Evolutionary conservation across 2,113 vertebrate species (phyloP), one percentile per base, ranked within the genome.

Genomic region (Platysteira castanea): DNA sequence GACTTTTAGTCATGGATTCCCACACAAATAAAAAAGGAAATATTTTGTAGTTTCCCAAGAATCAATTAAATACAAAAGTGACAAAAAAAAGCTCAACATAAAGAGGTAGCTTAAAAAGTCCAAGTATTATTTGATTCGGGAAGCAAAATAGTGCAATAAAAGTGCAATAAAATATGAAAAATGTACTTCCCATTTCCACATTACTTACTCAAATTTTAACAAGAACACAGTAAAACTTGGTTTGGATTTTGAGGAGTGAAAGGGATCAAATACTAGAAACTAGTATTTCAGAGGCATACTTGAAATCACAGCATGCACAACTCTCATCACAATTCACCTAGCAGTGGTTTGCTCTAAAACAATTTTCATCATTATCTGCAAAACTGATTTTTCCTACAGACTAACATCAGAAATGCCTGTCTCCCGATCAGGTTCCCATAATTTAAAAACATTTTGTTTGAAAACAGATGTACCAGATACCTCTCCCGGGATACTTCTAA

Each of bases 31-130:
- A 68, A 76, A 44, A 47, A n/a, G 11, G 12, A 90, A 96, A 7
- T 68, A 49, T 59, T 82, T 19, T 21, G 5, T 35, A 42, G 23
- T 89, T 93, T 77, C 42, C 42, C 49, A 89, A 65, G 84, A 85
- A 63, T 59, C 53, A 69, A 28, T 76, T 85, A 85, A 92, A 92
- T 77, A 80, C 6, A 88, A 76, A 87, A 86, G 10, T 52, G 33
- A 83, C 35, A 52, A 63, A 61, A 61, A 61, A 89, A 65, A 50
- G 7, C 12, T 93, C 47, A 89, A 88, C 60, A 39, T 54, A 89
- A 92, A 80, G 85, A 96, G 88, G 88, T 94, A 93, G 64, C 20
- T 91, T 74, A 77, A 88, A 73, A 81, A 59, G 42, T 26, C 22
- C 19, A 94, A 88, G 24, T 50, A 67, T 27, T 28, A 83, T n/a